phyloP scores from a whole-genome alignment of 2,888 invertebrate genomes.

The Drosophila lutescens region DNA sequence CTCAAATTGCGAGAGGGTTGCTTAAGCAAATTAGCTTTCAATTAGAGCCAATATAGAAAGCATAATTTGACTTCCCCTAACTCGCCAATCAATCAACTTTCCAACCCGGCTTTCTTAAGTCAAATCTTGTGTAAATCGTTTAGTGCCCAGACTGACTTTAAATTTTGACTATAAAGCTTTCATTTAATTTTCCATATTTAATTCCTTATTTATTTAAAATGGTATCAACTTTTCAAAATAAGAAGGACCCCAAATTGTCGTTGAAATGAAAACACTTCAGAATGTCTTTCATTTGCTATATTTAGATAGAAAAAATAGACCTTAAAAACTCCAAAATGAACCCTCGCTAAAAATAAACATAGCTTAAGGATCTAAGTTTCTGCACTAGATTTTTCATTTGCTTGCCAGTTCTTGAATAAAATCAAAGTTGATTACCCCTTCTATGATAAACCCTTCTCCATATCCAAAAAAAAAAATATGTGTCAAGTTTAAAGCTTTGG shows the following conservation, averaged over 20 bases:
- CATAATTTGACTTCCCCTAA: constrained; percentile 5
- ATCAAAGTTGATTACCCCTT: constrained; percentile 54
- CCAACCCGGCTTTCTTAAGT: neutral
- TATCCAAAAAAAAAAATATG: constrained; percentile 38
- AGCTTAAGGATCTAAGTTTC: constrained; percentile 45
- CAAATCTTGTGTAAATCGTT: neutral
- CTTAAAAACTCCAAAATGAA: constrained; percentile 10
- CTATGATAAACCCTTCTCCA: constrained; percentile 5
- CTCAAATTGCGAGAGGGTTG: constrained; percentile 33
- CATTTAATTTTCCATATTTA: neutral
- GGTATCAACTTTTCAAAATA: no score
- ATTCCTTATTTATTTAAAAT: neutral
- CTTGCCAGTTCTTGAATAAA: constrained; percentile 58
- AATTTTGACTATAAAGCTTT: neutral
- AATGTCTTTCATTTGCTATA: no score
- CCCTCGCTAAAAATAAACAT: constrained; percentile 51
- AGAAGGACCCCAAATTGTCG: no score
- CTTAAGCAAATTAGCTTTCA: constrained; percentile 9
- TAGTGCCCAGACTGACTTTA: neutral
- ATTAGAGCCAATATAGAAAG: constrained; percentile 6
- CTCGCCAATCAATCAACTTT: constrained; percentile 10
- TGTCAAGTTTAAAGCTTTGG: constrained; percentile 69
- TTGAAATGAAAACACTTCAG: no score
- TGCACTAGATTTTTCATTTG: constrained; percentile 56
- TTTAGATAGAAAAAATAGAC: no score